These are phyloP conservation scores for Ciona savignyi DNA, from an alignment of 23 tunicate genomes.

Conservation along the genomic window DNA sequence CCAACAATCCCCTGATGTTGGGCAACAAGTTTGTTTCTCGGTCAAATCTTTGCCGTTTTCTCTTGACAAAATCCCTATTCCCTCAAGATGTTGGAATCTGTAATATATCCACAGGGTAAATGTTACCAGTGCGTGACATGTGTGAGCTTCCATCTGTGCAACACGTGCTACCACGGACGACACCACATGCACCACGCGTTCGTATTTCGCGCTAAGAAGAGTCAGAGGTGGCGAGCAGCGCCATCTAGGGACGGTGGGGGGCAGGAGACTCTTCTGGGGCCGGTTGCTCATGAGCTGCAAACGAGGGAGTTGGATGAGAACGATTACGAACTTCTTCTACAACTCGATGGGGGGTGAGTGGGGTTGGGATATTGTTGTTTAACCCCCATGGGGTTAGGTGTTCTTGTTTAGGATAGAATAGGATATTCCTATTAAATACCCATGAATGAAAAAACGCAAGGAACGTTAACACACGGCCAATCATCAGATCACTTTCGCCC, in stretches of 20 bases:
- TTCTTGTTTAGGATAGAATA: too few species aligned
- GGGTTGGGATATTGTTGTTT: background rate
- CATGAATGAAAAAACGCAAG: too few species aligned
- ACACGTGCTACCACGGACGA: slow-evolving; percentile 67
- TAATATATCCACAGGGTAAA: slow-evolving; percentile 54
- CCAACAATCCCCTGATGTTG: too few species aligned
- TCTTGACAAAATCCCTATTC: too few species aligned
- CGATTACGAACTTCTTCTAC: slow-evolving; percentile 79
- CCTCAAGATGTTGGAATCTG: too few species aligned
- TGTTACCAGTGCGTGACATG: slow-evolving; percentile 71
- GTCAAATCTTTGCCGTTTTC: too few species aligned
- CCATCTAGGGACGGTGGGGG: slow-evolving; percentile 10
- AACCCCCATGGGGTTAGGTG: too few species aligned
- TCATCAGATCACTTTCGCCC: too few species aligned
- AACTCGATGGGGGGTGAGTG: slow-evolving; percentile 36
- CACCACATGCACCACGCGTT: slow-evolving; percentile 57
- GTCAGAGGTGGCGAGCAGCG: slow-evolving; percentile 74
- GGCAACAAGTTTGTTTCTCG: too few species aligned
- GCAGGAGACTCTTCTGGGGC: slow-evolving; percentile 3
- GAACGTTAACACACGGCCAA: too few species aligned
- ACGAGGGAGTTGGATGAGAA: slow-evolving; percentile 63
- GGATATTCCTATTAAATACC: too few species aligned
- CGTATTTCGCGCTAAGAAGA: slow-evolving; percentile 55
- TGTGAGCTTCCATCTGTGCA: slow-evolving; percentile 47
- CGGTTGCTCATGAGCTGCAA: slow-evolving; percentile 38